Base-by-base conservation (phyloP, 35 echinoderm and acorn worm genomes). In the Apostichopus californicus region DNA sequence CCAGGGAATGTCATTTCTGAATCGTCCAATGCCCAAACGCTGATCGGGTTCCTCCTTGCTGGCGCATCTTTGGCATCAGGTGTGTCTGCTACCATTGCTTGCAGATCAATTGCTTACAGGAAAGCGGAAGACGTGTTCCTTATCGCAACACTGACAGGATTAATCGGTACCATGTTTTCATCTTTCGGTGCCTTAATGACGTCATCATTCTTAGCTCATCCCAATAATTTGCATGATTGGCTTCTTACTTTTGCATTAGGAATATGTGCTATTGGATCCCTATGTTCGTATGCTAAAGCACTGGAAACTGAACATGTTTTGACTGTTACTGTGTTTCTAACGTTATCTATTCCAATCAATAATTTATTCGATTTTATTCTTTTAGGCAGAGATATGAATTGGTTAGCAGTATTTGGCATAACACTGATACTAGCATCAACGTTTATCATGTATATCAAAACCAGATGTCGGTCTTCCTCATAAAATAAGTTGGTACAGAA, bases 361-460 rank as follows among this genome's bases (percentile, higher is more conserved):
- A 89, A 58, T 10, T 0, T 72, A 7, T 73, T 34, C 23, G 86
- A 89, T 23, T 54, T 89, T 6, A 89, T 89, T 21, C 13, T 89
- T n/a, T 34, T 72, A 68, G 7, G 25, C 23, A 61, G 86, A 63
- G 23, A 25, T 8, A 17, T 54, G 7, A 26, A 89, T 25, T 72
- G 20, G 22, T 23, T 28, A 7, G 54, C 9, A 68, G 22, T 89
- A 9, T 10, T 61, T n/a, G 86, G 61, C 24, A 64, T 89, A 17
- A 18, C 24, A 72, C 61, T 89, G 20, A 89, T 89, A 52, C 9
- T 89, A 89, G 86, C 55, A 72, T 89, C 86, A 12, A 25, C 86
- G 9, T 89, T 89, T 71, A 18, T 24, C 4, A 20, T 89, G 64
- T 64, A 72, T 73, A 3, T 89, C 6, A 89, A 89, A 64, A 18